Evolutionary conservation across 2,797 vertebrate species (phyloP).

Genomic region (Selene dorsalis): DNA sequence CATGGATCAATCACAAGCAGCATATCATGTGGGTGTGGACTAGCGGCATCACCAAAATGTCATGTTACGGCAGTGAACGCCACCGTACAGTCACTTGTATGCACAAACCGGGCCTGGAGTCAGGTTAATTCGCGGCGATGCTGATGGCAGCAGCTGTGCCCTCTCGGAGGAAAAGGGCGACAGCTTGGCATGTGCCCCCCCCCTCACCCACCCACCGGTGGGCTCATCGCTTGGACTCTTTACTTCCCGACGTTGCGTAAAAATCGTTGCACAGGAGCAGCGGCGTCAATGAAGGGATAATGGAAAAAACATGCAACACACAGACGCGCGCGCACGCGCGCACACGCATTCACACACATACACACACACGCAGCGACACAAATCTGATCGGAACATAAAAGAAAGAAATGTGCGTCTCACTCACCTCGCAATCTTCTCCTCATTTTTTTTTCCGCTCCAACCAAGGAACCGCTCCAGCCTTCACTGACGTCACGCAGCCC

Average conservation of each 20-base stretch:
- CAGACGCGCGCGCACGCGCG: constrained; percentile 7
- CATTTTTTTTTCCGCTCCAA: constrained; percentile 78
- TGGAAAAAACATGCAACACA: constrained; percentile 11
- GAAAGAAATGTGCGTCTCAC: constrained; percentile 73
- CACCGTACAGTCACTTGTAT: constrained; percentile 14
- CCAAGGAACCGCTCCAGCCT: constrained; percentile 82
- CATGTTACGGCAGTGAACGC: constrained; percentile 43
- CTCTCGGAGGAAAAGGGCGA: constrained; percentile 36
- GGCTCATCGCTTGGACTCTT: constrained; percentile 12
- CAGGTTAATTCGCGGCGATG: constrained; percentile 38
- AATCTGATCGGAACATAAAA: constrained; percentile 30
- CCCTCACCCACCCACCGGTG: constrained; percentile 24
- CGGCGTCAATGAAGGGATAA: constrained; percentile 45
- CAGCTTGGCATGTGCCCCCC: constrained; percentile 40
- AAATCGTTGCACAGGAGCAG: constrained; percentile 53
- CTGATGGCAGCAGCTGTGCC: constrained; percentile 46
- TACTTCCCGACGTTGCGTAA: constrained; percentile 51
- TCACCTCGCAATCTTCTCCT: constrained; percentile 84
- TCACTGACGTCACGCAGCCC: constrained; percentile 86
- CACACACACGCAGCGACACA: background rate
- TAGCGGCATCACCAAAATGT: constrained; percentile 60
- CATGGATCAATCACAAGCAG: constrained; percentile 67
- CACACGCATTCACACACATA: background rate
- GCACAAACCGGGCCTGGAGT: constrained; percentile 37
- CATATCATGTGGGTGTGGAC: constrained; percentile 80